A percentile compares a stretch with the other conserved stretches of the same genome.
Evolutionary conservation across 2,113 vertebrate genomes (phyloP).

Genomic region (Siniperca chuatsi): DNA sequence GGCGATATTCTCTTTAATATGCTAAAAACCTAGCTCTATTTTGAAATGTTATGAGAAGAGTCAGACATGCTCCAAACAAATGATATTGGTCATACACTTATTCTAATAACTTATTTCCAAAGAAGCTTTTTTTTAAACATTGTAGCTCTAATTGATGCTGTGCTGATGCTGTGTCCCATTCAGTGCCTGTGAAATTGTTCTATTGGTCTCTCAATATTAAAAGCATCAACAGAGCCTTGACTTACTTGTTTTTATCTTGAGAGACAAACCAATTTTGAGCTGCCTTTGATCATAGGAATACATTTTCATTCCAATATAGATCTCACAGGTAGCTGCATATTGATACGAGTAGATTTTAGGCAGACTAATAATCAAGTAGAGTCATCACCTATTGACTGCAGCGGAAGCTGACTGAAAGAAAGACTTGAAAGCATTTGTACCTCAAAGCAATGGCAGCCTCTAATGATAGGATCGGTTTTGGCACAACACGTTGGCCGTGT

Average conservation of each 20-base stretch:
- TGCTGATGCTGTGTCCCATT: background rate
- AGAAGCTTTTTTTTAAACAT: too few relatives aligned
- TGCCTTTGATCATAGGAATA: conserved; percentile 48
- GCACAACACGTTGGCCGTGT: conserved; percentile 64
- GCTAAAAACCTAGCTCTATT: background rate
- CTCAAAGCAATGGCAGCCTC: conserved; percentile 77
- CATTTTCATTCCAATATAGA: conserved; percentile 49
- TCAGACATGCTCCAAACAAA: conserved; percentile 8
- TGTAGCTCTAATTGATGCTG: background rate
- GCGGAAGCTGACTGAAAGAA: conserved; percentile 46
- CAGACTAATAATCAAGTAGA: conserved; percentile 58
- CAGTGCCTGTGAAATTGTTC: background rate
- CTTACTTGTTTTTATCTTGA: conserved; percentile 46
- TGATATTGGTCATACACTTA: background rate
- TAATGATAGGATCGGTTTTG: conserved; percentile 78
- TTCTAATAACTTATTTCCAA: background rate
- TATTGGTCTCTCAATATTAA: conserved; percentile 25
- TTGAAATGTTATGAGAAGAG: background rate
- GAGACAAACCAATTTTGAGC: conserved; percentile 43
- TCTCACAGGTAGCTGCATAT: conserved; percentile 56
- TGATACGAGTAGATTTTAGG: conserved; percentile 54
- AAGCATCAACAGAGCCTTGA: conserved; percentile 32
- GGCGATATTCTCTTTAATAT: background rate
- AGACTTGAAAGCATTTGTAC: conserved; percentile 73
- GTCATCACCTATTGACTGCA: conserved; percentile 79